Evolutionary conservation across 2,113 vertebrate genomes (phyloP).

Genomic region (Panthera uncia): DNA sequence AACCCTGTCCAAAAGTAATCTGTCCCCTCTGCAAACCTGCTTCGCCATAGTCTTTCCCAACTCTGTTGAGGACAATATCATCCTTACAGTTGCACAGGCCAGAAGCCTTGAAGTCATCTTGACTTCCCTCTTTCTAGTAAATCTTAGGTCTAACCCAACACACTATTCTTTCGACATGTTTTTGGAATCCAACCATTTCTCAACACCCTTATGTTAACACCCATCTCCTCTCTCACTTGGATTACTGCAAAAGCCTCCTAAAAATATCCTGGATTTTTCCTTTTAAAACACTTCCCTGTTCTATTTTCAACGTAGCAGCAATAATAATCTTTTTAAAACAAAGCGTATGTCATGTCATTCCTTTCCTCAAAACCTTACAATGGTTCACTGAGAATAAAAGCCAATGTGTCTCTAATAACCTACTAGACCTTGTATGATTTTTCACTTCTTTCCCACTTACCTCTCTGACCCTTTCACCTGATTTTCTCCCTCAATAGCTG

Average conservation of each 20-base stretch:
- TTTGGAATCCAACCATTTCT: not conserved
- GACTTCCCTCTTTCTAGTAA: not conserved
- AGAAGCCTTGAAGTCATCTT: not conserved
- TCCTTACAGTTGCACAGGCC: accelerated
- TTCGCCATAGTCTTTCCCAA: not conserved
- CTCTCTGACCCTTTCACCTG: not conserved
- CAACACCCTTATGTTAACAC: not conserved
- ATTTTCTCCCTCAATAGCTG: not conserved
- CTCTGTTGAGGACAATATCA: not conserved
- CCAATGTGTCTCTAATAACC: not conserved
- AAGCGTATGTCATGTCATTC: not conserved
- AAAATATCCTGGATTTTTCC: not conserved
- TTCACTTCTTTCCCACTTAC: not conserved
- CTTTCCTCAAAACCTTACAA: not conserved
- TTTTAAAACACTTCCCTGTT: not conserved
- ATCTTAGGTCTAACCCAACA: not conserved
- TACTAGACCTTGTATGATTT: not conserved
- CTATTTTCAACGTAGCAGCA: not conserved
- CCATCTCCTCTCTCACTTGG: not conserved
- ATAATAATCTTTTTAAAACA: not conserved
- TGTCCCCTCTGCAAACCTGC: no score
- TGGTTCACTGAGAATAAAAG: not conserved
- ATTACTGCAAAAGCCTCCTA: not conserved
- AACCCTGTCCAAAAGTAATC: not conserved
- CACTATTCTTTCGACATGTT: not conserved